These are phyloP conservation scores for Macheiramphus alcinus DNA, from an alignment of 2,113 vertebrate genomes.

Conservation along the genomic window DNA sequence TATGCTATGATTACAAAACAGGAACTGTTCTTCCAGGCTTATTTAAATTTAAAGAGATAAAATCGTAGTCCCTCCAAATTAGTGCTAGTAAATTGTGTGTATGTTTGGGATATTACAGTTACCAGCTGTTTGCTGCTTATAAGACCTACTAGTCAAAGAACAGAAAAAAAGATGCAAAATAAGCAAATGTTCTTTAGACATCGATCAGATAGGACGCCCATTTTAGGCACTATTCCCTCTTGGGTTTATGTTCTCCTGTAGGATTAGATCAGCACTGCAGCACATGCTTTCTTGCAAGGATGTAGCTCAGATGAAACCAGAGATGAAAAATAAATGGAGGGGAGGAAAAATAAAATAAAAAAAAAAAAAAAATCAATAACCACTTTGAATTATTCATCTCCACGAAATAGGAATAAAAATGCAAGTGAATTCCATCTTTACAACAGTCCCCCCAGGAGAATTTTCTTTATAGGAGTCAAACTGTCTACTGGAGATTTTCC, in stretches of 20 bases:
- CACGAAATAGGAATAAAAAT: slow-evolving; percentile 29
- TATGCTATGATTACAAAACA: neutral
- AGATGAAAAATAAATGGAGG: slow-evolving; percentile 16
- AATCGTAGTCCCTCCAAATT: neutral
- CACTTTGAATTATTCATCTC: slow-evolving; percentile 51
- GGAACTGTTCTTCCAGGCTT: neutral
- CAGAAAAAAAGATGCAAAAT: neutral
- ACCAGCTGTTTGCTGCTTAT: neutral
- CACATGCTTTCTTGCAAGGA: neutral
- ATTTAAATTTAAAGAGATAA: neutral
- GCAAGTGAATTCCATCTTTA: slow-evolving; percentile 5
- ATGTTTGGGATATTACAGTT: neutral
- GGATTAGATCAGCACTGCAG: neutral
- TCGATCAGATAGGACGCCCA: neutral
- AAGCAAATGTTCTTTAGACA: neutral
- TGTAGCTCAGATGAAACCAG: neutral
- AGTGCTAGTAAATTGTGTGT: neutral
- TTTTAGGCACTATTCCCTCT: neutral
- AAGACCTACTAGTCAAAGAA: neutral
- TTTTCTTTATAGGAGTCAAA: neutral
- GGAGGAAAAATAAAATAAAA: neutral
- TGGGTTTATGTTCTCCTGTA: neutral
- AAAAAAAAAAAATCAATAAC: slow-evolving; percentile 28
- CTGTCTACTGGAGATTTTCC: neutral
- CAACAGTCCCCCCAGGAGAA: neutral